Conservation (phyloP, 2,888 invertebrate genomes). For the Cantharis rufa region DNA sequence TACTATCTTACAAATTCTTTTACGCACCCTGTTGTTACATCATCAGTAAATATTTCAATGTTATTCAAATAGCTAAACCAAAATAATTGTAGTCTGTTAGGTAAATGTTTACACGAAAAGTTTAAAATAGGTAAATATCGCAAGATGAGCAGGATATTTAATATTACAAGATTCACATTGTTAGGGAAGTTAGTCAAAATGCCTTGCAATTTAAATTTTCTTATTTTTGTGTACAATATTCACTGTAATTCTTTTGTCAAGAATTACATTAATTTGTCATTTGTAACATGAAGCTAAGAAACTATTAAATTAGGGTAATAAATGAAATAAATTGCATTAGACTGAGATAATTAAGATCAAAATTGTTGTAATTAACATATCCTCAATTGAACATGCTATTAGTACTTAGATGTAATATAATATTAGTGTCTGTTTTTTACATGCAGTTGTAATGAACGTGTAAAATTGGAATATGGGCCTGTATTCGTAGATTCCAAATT, state of each 20-base stretch:
- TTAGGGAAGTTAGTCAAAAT: neutral
- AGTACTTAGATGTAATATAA: neutral
- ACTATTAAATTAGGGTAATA: neutral
- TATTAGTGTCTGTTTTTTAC: neutral
- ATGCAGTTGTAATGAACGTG: neutral
- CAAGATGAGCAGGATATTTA: neutral
- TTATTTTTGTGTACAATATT: neutral
- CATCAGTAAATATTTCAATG: neutral
- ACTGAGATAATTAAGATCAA: neutral
- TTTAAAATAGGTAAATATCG: neutral
- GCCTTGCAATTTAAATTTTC: neutral
- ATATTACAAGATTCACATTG: neutral
- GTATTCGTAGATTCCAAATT: neutral
- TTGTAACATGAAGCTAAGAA: neutral
- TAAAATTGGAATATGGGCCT: neutral
- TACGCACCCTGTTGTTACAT: neutral
- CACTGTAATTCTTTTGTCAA: neutral
- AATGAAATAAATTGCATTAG: neutral
- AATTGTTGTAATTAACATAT: neutral
- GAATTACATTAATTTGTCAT: neutral
- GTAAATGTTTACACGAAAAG: neutral
- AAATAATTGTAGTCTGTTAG: neutral
- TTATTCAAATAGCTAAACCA: neutral
- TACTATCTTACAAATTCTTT: neutral
- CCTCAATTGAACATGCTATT: neutral